Percentiles rank a stretch among this genome's conserved stretches.
These are phyloP conservation scores for Mythimna impura DNA, from an alignment of 2,888 invertebrate genomes.

Conservation along the genomic window DNA sequence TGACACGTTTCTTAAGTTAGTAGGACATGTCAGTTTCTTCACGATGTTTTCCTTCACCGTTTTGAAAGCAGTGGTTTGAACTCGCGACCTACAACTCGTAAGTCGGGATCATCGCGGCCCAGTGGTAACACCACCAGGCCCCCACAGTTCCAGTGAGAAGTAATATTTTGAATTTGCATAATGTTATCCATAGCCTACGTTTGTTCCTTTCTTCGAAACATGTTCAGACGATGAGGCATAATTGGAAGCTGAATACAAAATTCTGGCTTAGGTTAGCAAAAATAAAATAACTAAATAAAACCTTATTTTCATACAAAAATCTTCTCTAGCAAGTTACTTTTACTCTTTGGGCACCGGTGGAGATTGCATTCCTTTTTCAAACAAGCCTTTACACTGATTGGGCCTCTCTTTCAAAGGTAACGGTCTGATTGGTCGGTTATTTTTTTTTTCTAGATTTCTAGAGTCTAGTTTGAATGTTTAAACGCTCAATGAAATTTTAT, in stretches of 20 bases:
- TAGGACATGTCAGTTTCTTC: too few relatives aligned
- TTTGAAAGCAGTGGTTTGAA: too few relatives aligned
- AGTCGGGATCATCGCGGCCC: too few relatives aligned
- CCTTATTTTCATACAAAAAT: conserved; percentile 1
- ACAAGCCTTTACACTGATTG: conserved; percentile 59
- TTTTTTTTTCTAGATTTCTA: conserved; percentile 47
- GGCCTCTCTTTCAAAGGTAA: conserved; percentile 52
- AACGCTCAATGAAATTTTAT: conserved; percentile 38
- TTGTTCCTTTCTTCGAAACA: too few relatives aligned
- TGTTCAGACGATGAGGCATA: too few relatives aligned
- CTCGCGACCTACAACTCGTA: too few relatives aligned
- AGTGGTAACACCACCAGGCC: too few relatives aligned
- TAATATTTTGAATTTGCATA: too few relatives aligned
- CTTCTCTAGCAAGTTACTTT: conserved; percentile 21
- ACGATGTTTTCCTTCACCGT: too few relatives aligned
- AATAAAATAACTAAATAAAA: neutral
- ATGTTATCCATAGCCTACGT: too few relatives aligned
- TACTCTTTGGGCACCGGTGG: conserved; percentile 31
- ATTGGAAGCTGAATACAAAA: neutral
- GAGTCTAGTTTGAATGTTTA: conserved; percentile 49
- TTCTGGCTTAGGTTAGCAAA: neutral
- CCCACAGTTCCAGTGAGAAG: too few relatives aligned
- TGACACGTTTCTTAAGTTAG: too few relatives aligned
- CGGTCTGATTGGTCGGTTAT: conserved; percentile 50
- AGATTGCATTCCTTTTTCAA: conserved; percentile 53